Evolutionary conservation across 2,797 vertebrate genomes (phyloP).

Genomic region (Chloroceryle inda): DNA sequence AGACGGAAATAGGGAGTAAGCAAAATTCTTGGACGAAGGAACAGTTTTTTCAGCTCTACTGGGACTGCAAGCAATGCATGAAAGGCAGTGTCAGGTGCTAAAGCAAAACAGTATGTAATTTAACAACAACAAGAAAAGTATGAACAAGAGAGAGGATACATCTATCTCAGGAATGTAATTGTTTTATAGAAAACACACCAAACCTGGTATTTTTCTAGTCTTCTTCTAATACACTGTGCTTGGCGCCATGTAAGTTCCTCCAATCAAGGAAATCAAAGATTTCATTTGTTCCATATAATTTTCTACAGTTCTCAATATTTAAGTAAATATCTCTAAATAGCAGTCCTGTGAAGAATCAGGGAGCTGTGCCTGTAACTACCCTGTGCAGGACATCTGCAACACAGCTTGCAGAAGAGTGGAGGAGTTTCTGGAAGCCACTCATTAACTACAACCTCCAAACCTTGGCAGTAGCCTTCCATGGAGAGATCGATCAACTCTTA

Average conservation of each 20-base stretch:
- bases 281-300: neutral
- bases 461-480: neutral
- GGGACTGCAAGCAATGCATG: neutral
- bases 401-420: neutral
- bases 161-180: neutral
- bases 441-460: neutral
- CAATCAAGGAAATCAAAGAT: neutral
- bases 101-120: neutral
- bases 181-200: neutral
- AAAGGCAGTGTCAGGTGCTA: slow-evolving; percentile 26
- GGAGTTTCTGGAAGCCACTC: neutral
- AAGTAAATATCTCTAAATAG: neutral
- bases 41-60: neutral
- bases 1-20: slow-evolving; percentile 20
- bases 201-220: neutral
- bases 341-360: neutral
- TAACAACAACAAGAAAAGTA: neutral
- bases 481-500: neutral
- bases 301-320: neutral
- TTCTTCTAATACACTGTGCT: neutral
- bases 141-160: neutral
- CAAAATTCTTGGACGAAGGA: slow-evolving; percentile 4
- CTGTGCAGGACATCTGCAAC: neutral
- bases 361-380: neutral
- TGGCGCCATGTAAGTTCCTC: neutral